These are phyloP conservation scores for Micromesistius poutassou DNA, from an alignment of 2,797 vertebrate species.

Conservation along the genomic window DNA sequence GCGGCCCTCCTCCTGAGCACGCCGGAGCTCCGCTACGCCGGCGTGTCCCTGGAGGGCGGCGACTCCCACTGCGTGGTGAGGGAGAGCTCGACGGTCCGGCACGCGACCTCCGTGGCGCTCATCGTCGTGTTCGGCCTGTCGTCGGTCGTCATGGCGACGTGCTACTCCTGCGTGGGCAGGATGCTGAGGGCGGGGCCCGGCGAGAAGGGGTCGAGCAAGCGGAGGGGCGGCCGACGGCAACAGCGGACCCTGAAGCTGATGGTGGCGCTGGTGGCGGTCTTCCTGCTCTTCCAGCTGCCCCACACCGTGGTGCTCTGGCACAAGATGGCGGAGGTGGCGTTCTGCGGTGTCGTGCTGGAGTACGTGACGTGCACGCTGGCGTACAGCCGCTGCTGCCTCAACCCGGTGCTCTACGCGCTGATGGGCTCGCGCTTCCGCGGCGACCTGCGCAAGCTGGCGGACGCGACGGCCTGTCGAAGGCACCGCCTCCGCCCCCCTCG, in stretches of 20 bases:
- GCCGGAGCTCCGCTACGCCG: slow-evolving; percentile 78
- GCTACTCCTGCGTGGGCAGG: slow-evolving; percentile 76
- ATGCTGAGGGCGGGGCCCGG: slow-evolving; percentile 69
- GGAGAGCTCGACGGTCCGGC: slow-evolving; percentile 58
- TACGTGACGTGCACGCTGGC: slow-evolving; percentile 82
- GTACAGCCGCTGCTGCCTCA: slow-evolving; percentile 85
- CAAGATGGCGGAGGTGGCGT: slow-evolving; percentile 69
- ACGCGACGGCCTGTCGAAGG: slow-evolving; percentile 51
- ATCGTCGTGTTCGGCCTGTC: slow-evolving; percentile 80
- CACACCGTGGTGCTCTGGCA: slow-evolving; percentile 79
- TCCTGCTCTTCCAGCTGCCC: slow-evolving; percentile 85
- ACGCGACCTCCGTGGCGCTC: slow-evolving; percentile 67
- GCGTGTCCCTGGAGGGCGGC: slow-evolving; percentile 9
- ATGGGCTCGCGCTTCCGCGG: slow-evolving; percentile 84
- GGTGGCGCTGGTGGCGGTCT: slow-evolving; percentile 79
- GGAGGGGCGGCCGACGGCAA: slow-evolving; percentile 46
- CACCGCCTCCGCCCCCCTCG: neutral
- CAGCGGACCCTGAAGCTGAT: slow-evolving; percentile 80
- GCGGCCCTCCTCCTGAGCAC: slow-evolving; percentile 77
- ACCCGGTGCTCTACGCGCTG: slow-evolving; percentile 87
- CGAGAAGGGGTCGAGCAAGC: slow-evolving; percentile 62
- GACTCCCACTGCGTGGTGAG: slow-evolving; percentile 63
- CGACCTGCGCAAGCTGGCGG: slow-evolving; percentile 75
- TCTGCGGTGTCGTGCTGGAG: slow-evolving; percentile 69
- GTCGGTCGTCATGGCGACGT: slow-evolving; percentile 77